phyloP scores from a whole-genome alignment of 1,140 invertebrate genomes.

The Scaptodrosophila lebanonensis region DNA sequence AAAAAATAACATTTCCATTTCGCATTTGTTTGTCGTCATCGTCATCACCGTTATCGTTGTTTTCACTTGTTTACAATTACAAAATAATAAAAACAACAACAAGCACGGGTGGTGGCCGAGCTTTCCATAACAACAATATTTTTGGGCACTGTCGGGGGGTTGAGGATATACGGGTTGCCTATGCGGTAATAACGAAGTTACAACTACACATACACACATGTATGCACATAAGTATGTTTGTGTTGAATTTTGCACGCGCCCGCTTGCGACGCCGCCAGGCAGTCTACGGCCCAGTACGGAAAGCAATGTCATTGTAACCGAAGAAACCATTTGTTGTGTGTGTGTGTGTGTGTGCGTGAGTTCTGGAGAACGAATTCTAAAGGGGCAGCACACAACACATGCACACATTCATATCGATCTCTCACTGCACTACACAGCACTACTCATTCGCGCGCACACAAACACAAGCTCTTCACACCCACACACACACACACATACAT shows the following conservation, averaged over 20 bases:
- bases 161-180: constrained; percentile 25
- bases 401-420: constrained; percentile 37
- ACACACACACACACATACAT: constrained; percentile 39
- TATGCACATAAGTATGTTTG: constrained; percentile 3
- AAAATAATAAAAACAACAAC: constrained; percentile 38
- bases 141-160: background rate
- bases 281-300: constrained; percentile 52
- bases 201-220: constrained; percentile 3
- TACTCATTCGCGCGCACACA: constrained; percentile 18
- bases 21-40: too few species aligned
- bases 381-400: constrained; percentile 17
- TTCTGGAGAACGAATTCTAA: too few species aligned
- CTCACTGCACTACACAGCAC: constrained; percentile 23
- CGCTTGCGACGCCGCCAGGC: constrained; percentile 49
- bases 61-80: constrained; percentile 52
- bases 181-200: constrained; percentile 65
- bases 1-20: background rate
- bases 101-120: constrained; percentile 11
- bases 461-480: constrained; percentile 49
- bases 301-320: constrained; percentile 52
- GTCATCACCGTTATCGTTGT: too few species aligned
- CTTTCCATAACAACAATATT: constrained; percentile 47
- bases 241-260: too few species aligned
- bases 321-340: constrained; percentile 47
- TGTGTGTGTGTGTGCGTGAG: constrained; percentile 6